These are phyloP conservation scores for Paratilapia polleni DNA, from an alignment of 2,113 vertebrate genomes.

Conservation along the genomic window DNA sequence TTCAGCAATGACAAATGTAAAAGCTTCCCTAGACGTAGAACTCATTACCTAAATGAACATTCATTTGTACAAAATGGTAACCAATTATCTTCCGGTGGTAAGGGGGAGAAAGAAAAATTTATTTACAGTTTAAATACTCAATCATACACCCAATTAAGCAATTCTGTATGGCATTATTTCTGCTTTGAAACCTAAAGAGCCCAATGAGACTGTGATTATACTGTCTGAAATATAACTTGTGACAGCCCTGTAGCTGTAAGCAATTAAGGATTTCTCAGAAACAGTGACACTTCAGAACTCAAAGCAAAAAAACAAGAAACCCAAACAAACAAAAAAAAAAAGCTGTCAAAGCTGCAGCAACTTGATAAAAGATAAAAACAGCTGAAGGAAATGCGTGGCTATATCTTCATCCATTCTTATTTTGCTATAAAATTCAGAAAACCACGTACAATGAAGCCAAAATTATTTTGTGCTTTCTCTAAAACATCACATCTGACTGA, in stretches of 20 bases:
- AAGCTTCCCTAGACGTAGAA: neutral
- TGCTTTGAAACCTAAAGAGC: conserved; percentile 25
- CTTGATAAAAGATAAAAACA: conserved; percentile 2
- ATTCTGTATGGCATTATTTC: conserved; percentile 5
- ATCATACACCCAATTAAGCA: conserved; percentile 29
- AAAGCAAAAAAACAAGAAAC: neutral
- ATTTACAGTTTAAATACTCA: conserved; percentile 15
- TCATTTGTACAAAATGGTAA: neutral
- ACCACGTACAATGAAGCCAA: neutral
- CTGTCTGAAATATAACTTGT: conserved; percentile 11
- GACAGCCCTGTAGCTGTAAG: conserved; percentile 17
- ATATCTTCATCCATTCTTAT: neutral
- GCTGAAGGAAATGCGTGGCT: neutral
- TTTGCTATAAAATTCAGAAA: conserved; percentile 6
- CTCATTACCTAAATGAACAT: neutral
- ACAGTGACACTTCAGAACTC: neutral
- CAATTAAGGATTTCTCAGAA: conserved; percentile 22
- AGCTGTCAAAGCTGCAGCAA: neutral
- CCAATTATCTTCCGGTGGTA: neutral
- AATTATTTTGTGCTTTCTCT: neutral
- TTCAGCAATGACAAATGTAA: neutral
- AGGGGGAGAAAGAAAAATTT: neutral
- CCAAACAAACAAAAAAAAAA: too few relatives aligned
- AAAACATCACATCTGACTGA: neutral
- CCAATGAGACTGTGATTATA: conserved; percentile 4